Percentiles rank a stretch among this genome's conserved stretches.
Evolutionary conservation across 2,888 invertebrate species (phyloP).

Genomic region (Catocala fraxini): DNA sequence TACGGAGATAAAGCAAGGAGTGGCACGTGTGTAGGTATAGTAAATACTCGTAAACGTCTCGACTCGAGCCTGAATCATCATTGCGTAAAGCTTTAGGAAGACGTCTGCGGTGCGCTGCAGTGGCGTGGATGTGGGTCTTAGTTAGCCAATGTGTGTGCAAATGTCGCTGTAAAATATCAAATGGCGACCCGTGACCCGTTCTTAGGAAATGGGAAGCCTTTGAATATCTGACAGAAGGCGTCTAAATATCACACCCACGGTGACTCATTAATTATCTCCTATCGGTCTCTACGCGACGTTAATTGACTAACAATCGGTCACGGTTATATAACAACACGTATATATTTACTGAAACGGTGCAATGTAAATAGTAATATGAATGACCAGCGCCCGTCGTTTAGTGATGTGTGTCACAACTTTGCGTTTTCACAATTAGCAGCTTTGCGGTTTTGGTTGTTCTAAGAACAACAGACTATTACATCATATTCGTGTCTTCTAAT

Average conservation of each 20-base stretch:
- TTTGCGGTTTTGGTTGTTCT: constrained; percentile 15
- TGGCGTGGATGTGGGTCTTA: constrained; percentile 59
- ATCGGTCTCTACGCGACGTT: constrained; percentile 28
- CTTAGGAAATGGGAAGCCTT: constrained; percentile 68
- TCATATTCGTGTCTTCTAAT: background rate
- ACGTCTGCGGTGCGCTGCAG: constrained; percentile 53
- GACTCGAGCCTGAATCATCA: constrained; percentile 61
- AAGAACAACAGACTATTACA: constrained; percentile 7
- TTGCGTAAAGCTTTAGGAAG: constrained; percentile 70
- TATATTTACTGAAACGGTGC: constrained; percentile 30
- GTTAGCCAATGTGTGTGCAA: constrained; percentile 76
- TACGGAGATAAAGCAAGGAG: constrained; percentile 48
- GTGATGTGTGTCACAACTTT: constrained; percentile 9
- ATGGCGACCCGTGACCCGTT: constrained; percentile 72
- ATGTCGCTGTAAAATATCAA: constrained; percentile 82
- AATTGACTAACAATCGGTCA: constrained; percentile 31
- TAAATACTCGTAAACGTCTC: constrained; percentile 55
- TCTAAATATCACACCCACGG: constrained; percentile 25
- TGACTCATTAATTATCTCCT: constrained; percentile 41
- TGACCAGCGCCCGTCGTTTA: constrained; percentile 11
- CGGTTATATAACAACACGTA: constrained; percentile 32
- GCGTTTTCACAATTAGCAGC: constrained; percentile 14
- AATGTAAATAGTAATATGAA: constrained; percentile 28
- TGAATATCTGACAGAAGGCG: constrained; percentile 45
- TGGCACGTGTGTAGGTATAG: constrained; percentile 45